Evolutionary conservation across 2,113 vertebrate species (phyloP).

Genomic region (Callaeas wilsoni): DNA sequence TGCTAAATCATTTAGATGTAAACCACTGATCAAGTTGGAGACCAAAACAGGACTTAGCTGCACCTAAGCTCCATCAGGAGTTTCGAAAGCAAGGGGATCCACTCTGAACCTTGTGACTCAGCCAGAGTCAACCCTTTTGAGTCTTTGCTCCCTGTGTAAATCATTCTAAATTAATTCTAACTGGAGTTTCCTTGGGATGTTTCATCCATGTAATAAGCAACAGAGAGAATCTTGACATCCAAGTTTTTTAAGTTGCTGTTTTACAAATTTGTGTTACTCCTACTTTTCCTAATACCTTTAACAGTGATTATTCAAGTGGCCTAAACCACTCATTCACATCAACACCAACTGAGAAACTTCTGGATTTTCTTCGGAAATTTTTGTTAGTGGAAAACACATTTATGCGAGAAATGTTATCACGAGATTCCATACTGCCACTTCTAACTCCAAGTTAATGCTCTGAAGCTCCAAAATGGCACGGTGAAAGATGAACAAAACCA

Average conservation of each 20-base stretch:
- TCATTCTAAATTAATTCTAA: not conserved
- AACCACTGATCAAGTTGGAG: not conserved
- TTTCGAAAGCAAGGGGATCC: not conserved
- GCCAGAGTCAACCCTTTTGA: not conserved
- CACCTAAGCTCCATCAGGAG: not conserved
- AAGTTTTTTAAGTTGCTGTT: not conserved
- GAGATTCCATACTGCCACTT: not conserved
- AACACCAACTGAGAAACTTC: not conserved
- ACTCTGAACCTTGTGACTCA: not conserved
- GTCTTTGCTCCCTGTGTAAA: not conserved
- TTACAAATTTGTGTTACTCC: not conserved
- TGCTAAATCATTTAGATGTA: not conserved
- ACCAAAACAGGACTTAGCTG: not conserved
- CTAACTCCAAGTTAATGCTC: not conserved
- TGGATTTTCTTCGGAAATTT: not conserved
- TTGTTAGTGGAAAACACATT: not conserved
- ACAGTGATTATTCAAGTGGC: not conserved
- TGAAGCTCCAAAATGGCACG: not conserved
- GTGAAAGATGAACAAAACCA: not conserved
- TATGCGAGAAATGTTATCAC: not conserved
- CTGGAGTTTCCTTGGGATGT: not conserved
- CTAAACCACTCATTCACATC: not conserved
- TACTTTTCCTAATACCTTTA: not conserved
- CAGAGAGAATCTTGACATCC: not conserved
- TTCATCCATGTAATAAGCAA: not conserved